Evolutionary conservation across 2,797 vertebrate species (phyloP).

Genomic region (Momotus momota): DNA sequence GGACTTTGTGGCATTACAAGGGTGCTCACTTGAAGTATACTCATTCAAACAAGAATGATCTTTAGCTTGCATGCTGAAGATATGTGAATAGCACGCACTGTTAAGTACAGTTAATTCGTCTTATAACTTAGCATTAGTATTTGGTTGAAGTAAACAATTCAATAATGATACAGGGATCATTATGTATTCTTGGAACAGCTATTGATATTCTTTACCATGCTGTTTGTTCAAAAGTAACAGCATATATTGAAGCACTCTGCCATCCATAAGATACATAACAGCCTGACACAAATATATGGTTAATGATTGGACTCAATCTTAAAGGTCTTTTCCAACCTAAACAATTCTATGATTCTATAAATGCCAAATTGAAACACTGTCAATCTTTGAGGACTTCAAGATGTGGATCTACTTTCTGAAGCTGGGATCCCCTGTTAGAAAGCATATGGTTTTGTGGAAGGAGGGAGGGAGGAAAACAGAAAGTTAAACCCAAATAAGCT

Average conservation of each 20-base stretch:
- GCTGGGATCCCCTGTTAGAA: not conserved
- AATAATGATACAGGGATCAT: not conserved
- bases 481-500: not conserved
- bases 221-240: not conserved
- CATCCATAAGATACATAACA: not conserved
- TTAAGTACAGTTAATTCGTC: not conserved
- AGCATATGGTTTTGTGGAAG: not conserved
- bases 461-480: not conserved
- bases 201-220: not conserved
- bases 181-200: not conserved
- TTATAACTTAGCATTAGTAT: not conserved
- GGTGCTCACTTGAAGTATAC: not conserved
- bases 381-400: not conserved
- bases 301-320: not conserved
- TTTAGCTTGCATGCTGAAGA: not conserved
- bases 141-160: not conserved
- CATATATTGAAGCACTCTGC: not conserved
- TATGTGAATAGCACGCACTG: not conserved
- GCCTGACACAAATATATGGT: not conserved
- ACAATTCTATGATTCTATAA: not conserved
- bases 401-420: not conserved
- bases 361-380: not conserved
- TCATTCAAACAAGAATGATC: not conserved
- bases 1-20: not conserved
- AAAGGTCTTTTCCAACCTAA: not conserved